Evolutionary conservation across 2,113 vertebrate species (phyloP).

Genomic region (Oxyruncus cristatus): DNA sequence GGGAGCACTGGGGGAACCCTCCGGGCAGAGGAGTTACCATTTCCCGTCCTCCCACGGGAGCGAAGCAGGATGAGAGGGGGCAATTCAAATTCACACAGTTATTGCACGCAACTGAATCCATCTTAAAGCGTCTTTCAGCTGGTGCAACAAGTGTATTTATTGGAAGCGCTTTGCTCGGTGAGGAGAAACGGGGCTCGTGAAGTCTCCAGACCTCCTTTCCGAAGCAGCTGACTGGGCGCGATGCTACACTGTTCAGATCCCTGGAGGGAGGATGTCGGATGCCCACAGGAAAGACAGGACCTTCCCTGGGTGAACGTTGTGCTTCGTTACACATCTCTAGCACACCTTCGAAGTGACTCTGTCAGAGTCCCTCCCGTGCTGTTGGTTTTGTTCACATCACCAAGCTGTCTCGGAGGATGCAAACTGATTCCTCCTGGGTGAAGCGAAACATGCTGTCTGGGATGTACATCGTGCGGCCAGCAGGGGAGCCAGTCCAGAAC

Average conservation of each 20-base stretch:
- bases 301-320: fast-evolving
- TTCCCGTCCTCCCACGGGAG: not conserved
- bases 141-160: not conserved
- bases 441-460: not conserved
- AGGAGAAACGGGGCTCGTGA: fast-evolving
- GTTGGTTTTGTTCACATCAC: not conserved
- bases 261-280: fast-evolving
- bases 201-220: fast-evolving
- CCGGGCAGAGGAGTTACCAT: not conserved
- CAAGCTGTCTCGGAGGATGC: too few relatives aligned
- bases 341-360: not conserved
- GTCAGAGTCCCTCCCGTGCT: fast-evolving
- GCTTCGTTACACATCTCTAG: fast-evolving
- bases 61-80: fast-evolving
- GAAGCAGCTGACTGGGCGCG: fast-evolving
- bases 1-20: fast-evolving
- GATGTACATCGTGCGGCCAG: fast-evolving
- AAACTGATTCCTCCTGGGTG: not conserved
- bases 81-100: fast-evolving
- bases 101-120: not conserved
- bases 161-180: fast-evolving
- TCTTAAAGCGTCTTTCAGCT: not conserved
- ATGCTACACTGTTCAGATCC: fast-evolving
- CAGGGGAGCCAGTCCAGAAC: not conserved
- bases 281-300: too few relatives aligned